A percentile compares a stretch with the other conserved stretches of the same genome.
phyloP scores from a whole-genome alignment of 2,113 vertebrate species.

The Ptychochromis oligacanthus region DNA sequence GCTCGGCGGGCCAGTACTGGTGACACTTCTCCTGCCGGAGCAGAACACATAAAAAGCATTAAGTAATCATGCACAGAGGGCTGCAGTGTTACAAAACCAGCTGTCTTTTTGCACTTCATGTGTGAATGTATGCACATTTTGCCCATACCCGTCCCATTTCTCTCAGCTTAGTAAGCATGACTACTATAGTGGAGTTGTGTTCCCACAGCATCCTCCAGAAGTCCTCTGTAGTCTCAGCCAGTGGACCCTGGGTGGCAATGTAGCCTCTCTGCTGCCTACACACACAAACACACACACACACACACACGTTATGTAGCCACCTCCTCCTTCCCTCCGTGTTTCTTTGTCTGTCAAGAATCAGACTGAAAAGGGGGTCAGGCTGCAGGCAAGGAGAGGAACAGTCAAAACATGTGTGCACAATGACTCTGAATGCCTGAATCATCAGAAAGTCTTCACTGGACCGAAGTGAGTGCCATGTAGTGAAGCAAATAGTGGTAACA shows the following conservation, averaged over 20 bases:
- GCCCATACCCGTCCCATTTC: constrained; percentile 81
- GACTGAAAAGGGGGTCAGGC: constrained; percentile 50
- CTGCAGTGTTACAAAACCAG: not conserved
- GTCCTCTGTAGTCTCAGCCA: constrained; percentile 84
- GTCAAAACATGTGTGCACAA: constrained; percentile 59
- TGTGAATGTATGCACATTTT: constrained; percentile 51
- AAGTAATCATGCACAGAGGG: not conserved
- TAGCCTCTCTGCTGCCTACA: constrained; percentile 82
- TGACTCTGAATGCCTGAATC: constrained; percentile 58
- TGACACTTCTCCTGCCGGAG: constrained; percentile 89
- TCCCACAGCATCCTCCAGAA: constrained; percentile 87
- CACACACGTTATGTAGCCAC: constrained; percentile 11
- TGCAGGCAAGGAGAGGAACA: constrained; percentile 47
- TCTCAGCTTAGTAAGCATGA: constrained; percentile 84
- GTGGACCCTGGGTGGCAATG: constrained; percentile 83
- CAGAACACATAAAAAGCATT: constrained; percentile 4
- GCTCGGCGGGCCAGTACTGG: constrained; percentile 93
- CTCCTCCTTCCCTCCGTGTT: constrained; percentile 11
- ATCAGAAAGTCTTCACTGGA: constrained; percentile 48
- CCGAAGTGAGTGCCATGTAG: not conserved
- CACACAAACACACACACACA: constrained; percentile 24
- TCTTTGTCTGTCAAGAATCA: constrained; percentile 38
- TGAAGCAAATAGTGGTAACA: constrained; percentile 27
- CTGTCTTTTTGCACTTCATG: constrained; percentile 12
- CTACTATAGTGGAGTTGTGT: constrained; percentile 85